Base-by-base conservation (phyloP, 1,140 invertebrate genomes). In the Drosophila pruinosa region DNA sequence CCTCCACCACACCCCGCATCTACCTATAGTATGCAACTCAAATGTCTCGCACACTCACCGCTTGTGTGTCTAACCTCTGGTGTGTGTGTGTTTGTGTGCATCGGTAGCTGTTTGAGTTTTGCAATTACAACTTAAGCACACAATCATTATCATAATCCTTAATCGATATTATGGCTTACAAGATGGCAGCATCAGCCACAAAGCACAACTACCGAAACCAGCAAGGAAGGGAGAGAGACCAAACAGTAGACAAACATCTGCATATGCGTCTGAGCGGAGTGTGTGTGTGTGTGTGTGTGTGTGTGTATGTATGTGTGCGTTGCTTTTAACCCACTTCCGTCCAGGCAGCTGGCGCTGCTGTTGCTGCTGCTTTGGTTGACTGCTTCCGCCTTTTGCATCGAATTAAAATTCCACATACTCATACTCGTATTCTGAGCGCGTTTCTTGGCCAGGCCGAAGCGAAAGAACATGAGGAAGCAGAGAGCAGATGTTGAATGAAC, bases 91-190 rank as follows among this genome's bases (percentile, higher is more conserved):
- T 58, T 43, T 72, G 34, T 34, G 43, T 52, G 59, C 54, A 53
- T 70, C 56, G 57, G 36, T 72, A 45, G 56, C 56, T 75, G 72
- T 78, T 78, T 76, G 75, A 76, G 73, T 76, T 78, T 75, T 76
- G 75, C 78, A 82, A 81, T 85, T 85, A 81, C 75, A 76, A 72
- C 78, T 76, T 85, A 85, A 85, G 78, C 78, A 78, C 75, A 82
- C 78, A 85, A 81, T 81, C 81, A 85, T 85, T 85, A 78, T 85
- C 78, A 85, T 85, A 85, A 85, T 85, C 81, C 81, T 81, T 82
- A 85, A 85, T 85, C 81, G 81, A 85, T 85, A 81, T 81, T 82
- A 78, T 78, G 78, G 75, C 81, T 81, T 78, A 74, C 70, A 70
- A 78, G 72, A 62, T 43, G 45, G 59, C 58, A 63, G 39, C 28